Evolutionary conservation across 2,797 vertebrate genomes (phyloP).

Genomic region (Onychomys torridus): DNA sequence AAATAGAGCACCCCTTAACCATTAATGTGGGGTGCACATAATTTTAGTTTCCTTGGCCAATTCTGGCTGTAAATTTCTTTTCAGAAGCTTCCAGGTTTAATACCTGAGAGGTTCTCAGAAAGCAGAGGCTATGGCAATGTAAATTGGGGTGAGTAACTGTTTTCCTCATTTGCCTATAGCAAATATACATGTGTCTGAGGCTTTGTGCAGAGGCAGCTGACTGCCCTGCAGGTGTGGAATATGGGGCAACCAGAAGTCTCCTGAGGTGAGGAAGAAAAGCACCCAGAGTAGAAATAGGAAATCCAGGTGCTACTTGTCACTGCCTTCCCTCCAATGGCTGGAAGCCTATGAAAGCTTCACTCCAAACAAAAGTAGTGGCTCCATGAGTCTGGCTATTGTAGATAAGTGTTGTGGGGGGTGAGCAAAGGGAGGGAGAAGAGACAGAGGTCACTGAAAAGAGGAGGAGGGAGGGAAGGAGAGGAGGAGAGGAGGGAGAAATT

Average conservation of each 20-base stretch:
- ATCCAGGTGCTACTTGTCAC: constrained; percentile 70
- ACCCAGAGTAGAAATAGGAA: constrained; percentile 74
- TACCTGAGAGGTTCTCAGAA: not conserved
- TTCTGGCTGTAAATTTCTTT: not conserved
- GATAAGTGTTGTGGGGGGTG: not conserved
- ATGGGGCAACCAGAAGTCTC: constrained; percentile 25
- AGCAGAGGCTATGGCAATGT: not conserved
- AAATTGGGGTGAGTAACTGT: not conserved
- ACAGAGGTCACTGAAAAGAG: not conserved
- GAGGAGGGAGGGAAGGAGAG: too few species aligned
- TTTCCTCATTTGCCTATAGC: not conserved
- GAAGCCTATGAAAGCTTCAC: constrained; percentile 82
- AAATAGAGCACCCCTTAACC: not conserved
- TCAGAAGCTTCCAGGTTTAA: not conserved
- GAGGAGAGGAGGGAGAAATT: not conserved
- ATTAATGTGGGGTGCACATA: not conserved
- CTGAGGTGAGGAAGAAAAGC: constrained; percentile 43
- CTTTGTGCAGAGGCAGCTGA: not conserved
- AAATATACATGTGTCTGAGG: not conserved
- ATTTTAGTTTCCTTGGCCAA: constrained; percentile 30
- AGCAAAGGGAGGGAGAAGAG: too few species aligned
- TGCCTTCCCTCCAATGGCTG: constrained; percentile 79
- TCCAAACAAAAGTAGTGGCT: constrained; percentile 77
- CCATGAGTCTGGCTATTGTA: constrained; percentile 76
- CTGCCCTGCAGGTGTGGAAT: accelerated